These are phyloP conservation scores for Silurus meridionalis DNA, from an alignment of 2,113 vertebrate genomes.

Conservation along the genomic window DNA sequence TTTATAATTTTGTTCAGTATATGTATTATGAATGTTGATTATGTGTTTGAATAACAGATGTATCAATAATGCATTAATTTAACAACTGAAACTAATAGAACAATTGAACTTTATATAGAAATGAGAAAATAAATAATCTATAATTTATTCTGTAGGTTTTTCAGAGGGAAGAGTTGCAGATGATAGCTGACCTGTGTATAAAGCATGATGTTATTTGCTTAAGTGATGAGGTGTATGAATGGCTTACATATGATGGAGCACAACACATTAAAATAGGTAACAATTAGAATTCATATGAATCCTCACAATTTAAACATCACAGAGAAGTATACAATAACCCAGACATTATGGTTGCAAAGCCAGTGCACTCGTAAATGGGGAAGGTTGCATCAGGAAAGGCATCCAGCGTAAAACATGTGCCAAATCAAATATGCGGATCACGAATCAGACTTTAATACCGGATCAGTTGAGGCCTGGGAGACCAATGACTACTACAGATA, in stretches of 20 bases:
- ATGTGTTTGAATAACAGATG: background rate
- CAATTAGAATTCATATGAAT: slow-evolving; percentile 1
- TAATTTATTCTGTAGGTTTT: slow-evolving; percentile 77
- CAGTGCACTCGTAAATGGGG: too few relatives aligned
- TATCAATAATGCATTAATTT: background rate
- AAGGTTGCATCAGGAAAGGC: too few relatives aligned
- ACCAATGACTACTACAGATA: too few relatives aligned
- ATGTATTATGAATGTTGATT: background rate
- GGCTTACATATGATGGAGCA: slow-evolving; percentile 84
- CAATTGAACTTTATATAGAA: background rate
- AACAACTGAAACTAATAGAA: background rate
- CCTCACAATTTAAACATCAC: background rate
- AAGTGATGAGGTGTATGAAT: slow-evolving; percentile 94
- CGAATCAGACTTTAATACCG: too few relatives aligned
- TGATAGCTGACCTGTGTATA: slow-evolving; percentile 85
- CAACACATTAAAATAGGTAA: slow-evolving; percentile 87
- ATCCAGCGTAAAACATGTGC: too few relatives aligned
- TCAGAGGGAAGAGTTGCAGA: slow-evolving; percentile 78
- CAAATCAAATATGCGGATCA: too few relatives aligned
- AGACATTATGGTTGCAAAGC: too few relatives aligned
- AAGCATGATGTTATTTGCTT: slow-evolving; percentile 85
- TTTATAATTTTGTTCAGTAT: too few relatives aligned
- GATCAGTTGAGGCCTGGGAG: too few relatives aligned
- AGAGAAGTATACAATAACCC: background rate
- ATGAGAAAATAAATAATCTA: background rate